Evolutionary conservation across 2,888 invertebrate genomes (phyloP), one percentile per base, ranked within the genome.

Genomic region (Hecatera dysodea): DNA sequence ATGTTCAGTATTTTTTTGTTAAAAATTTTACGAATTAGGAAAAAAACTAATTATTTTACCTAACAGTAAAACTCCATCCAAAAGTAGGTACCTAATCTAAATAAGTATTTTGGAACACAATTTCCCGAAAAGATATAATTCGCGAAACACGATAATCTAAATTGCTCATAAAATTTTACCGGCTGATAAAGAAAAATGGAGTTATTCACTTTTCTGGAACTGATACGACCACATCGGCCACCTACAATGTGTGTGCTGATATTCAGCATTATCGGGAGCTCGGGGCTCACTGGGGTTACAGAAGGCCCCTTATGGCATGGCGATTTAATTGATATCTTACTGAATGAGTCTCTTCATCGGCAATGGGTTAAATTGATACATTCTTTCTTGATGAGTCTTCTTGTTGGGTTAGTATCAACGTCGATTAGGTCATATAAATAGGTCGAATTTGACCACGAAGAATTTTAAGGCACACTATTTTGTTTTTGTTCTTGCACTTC

Each of bases 311-410:
- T 82, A 61, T 78, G 2, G 60, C 50, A 61, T 68, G 66, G 36
- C 68, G 66, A 68, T 82, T 82, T 80, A 68, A 74, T 50, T 69
- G 75, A 80, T 80, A 82, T 68, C 55, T 62, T 46, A n/a, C 66
- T 78, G 57, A 82, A 75, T 75, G 67, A 55, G 56, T 36, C 61
- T 66, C 48, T 61, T 66, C 62, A 60, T 70, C 22, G 27, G 56
- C 79, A 83, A 83, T 83, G 72, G 67, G 62, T 77, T 74, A 67
- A 81, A 84, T 85, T 81, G 74, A 70, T 77, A 72, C 85, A 85
- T 85, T 84, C 85, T 83, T 79, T 74, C 72, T 44, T 65, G 46
- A 79, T 85, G 81, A 84, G 67, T 63, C 11, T 24, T 56, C 61
- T 60, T 80, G 77, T 48, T 63, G 24, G 68, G 67, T 78, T 78